Evolutionary conservation across 2,888 invertebrate species (phyloP).

Genomic region (Drosophila testacea): DNA sequence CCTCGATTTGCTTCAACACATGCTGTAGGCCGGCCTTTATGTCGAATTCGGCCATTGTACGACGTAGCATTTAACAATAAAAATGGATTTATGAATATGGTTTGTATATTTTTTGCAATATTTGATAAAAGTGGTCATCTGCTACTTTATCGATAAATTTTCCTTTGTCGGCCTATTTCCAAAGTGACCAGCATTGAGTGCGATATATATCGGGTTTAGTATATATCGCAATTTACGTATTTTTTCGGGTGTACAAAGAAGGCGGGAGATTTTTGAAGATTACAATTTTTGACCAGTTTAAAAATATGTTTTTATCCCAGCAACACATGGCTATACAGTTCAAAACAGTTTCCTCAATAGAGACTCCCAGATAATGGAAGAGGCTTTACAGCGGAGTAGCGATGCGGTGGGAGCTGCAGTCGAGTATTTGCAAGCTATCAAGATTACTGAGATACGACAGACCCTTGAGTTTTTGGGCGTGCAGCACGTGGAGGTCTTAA

Average conservation of each 20-base stretch:
- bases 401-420: slow-evolving; percentile 9
- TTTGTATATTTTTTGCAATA: slow-evolving; percentile 3
- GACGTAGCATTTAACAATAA: slow-evolving; percentile 72
- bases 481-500: slow-evolving; percentile 49
- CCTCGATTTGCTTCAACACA: slow-evolving; percentile 87
- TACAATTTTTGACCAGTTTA: slow-evolving; percentile 2
- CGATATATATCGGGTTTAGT: slow-evolving; percentile 7
- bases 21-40: slow-evolving; percentile 86
- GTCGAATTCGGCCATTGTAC: slow-evolving; percentile 83
- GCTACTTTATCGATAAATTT: slow-evolving; percentile 16
- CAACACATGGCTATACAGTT: slow-evolving; percentile 20
- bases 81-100: not conserved
- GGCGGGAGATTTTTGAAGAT: slow-evolving; percentile 5
- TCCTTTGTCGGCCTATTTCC: not conserved
- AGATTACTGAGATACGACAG: slow-evolving; percentile 56
- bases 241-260: slow-evolving; percentile 3
- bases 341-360: slow-evolving; percentile 33
- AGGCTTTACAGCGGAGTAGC: not conserved
- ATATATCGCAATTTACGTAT: slow-evolving; percentile 15
- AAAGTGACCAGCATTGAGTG: not conserved
- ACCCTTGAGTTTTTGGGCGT: slow-evolving; percentile 61
- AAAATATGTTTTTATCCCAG: slow-evolving; percentile 33
- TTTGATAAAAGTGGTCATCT: slow-evolving; percentile 2
- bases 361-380: slow-evolving; percentile 48
- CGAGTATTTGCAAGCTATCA: slow-evolving; percentile 37